phyloP scores from a whole-genome alignment of 1,140 invertebrate species.

The Mercenaria mercenaria region DNA sequence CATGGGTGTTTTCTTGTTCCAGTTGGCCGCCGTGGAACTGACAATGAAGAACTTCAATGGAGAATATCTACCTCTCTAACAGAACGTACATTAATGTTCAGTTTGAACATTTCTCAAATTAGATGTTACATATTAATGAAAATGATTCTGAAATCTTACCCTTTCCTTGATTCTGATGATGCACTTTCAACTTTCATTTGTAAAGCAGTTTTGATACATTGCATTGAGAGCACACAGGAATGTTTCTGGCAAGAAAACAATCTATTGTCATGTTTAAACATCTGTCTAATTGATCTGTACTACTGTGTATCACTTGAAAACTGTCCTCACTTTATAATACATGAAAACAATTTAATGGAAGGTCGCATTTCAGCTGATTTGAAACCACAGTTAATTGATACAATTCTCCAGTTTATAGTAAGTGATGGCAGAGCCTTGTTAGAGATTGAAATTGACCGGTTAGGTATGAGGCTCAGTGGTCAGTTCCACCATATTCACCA shows the following conservation, averaged over 20 bases:
- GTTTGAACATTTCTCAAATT: neutral
- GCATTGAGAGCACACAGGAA: neutral
- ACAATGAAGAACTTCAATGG: neutral
- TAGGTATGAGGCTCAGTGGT: neutral
- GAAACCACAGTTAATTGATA: neutral
- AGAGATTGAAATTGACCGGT: neutral
- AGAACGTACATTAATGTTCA: neutral
- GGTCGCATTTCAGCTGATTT: neutral
- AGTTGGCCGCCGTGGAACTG: neutral
- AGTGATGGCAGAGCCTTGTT: neutral
- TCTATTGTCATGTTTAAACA: neutral
- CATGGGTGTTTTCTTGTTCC: neutral
- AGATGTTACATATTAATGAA: neutral
- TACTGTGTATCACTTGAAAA: neutral
- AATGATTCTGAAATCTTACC: neutral
- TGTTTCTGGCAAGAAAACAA: neutral
- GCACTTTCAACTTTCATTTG: neutral
- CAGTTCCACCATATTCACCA: neutral
- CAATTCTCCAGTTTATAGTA: neutral
- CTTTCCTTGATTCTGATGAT: neutral
- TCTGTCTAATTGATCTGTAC: neutral
- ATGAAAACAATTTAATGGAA: neutral
- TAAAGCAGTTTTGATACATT: neutral
- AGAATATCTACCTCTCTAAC: neutral
- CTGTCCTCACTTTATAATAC: neutral